These are phyloP conservation scores for Papilio glaucus DNA, from an alignment of 1,140 invertebrate genomes.

Conservation along the genomic window DNA sequence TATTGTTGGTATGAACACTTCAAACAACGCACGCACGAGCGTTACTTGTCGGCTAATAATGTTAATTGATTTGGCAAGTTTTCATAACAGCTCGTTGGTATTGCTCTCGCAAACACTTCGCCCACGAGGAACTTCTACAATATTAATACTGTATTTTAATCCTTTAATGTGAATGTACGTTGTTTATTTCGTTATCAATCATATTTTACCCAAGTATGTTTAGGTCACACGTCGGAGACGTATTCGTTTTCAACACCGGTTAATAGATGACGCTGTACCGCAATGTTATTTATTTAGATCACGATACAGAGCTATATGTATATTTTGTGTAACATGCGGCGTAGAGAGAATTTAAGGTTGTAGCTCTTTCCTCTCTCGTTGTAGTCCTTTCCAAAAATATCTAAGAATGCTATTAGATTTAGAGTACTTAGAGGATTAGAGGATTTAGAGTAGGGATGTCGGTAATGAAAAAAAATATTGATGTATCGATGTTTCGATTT, in stretches of 20 bases:
- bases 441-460: too few relatives aligned
- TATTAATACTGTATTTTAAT: neutral
- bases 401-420: too few relatives aligned
- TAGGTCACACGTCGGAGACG: too few relatives aligned
- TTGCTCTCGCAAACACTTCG: conserved; percentile 28
- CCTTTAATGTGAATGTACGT: neutral
- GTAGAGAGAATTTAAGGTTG: neutral
- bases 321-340: neutral
- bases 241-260: neutral
- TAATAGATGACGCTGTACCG: neutral
- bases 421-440: too few relatives aligned
- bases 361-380: too few relatives aligned
- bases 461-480: too few relatives aligned
- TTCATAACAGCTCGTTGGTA: conserved; percentile 48
- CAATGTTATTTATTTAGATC: neutral
- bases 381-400: too few relatives aligned
- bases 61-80: conserved; percentile 60
- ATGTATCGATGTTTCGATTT: too few relatives aligned
- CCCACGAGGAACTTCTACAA: conserved; percentile 37
- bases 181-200: too few relatives aligned
- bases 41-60: conserved; percentile 47
- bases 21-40: conserved; percentile 56
- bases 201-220: too few relatives aligned
- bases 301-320: neutral
- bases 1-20: conserved; percentile 55